Conservation (phyloP, 2,113 vertebrate species). For the Alouatta palliata region DNA sequence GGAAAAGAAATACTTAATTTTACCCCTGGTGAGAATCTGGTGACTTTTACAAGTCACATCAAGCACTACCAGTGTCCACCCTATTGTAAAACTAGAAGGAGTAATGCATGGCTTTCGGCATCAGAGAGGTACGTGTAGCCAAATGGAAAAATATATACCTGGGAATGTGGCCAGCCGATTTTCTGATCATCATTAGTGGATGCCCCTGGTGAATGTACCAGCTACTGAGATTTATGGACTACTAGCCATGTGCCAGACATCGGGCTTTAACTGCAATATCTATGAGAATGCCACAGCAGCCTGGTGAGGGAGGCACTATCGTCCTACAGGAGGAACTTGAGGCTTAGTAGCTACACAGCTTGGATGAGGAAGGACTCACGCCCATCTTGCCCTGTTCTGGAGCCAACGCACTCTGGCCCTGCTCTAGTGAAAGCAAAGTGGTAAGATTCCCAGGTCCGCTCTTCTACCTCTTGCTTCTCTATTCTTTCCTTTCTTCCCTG, state of each 20-base stretch:
- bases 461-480: neutral
- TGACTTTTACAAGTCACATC: neutral
- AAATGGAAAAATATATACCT: neutral
- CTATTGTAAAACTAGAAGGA: neutral
- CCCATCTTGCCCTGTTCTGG: neutral
- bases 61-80: neutral
- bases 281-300: neutral
- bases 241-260: neutral
- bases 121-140: neutral
- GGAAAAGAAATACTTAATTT: neutral
- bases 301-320: rapidly evolving
- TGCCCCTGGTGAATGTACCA: rapidly evolving
- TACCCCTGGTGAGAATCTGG: neutral
- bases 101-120: neutral
- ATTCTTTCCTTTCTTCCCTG: neutral
- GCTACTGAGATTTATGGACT: neutral
- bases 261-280: neutral
- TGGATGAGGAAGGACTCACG: rapidly evolving
- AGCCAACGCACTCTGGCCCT: neutral
- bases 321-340: neutral
- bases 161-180: rapidly evolving
- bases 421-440: neutral
- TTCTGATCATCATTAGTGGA: neutral
- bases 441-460: neutral
- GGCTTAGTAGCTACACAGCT: rapidly evolving